Conservation (phyloP, 1,140 invertebrate genomes). For the Ips typographus region DNA sequence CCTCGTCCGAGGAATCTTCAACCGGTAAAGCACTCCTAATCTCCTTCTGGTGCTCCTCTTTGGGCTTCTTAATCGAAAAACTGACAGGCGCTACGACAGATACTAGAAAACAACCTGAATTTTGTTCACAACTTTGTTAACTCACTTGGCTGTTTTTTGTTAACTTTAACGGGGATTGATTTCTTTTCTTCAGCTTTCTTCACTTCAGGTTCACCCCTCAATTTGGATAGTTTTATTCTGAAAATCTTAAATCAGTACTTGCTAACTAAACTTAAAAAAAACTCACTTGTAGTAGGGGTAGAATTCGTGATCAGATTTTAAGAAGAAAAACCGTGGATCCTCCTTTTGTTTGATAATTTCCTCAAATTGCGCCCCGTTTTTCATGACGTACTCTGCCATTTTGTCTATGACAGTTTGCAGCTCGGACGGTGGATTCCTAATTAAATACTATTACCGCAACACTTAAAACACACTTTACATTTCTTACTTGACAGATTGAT, state of each 20-base stretch:
- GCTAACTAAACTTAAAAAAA: background rate
- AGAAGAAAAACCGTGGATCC: constrained; percentile 81
- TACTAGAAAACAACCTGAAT: constrained; percentile 41
- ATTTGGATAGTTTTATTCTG: constrained; percentile 51
- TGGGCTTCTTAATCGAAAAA: constrained; percentile 80
- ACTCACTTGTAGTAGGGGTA: constrained; percentile 70
- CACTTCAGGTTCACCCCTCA: constrained; percentile 52
- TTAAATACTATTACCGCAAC: background rate
- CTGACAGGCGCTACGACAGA: constrained; percentile 63
- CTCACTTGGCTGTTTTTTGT: constrained; percentile 19
- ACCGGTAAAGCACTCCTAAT: constrained; percentile 68
- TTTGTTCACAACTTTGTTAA: constrained; percentile 43
- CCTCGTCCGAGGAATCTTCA: constrained; percentile 75
- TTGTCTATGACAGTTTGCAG: constrained; percentile 89
- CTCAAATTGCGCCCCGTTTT: constrained; percentile 93
- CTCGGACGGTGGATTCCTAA: constrained; percentile 70
- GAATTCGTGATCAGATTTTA: constrained; percentile 71
- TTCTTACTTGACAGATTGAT: background rate
- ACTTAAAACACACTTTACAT: background rate
- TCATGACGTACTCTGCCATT: constrained; percentile 92
- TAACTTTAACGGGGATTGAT: background rate
- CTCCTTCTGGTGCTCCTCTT: constrained; percentile 65
- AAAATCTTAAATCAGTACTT: background rate
- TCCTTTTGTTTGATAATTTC: constrained; percentile 82
- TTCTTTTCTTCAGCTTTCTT: constrained; percentile 39